These are phyloP conservation scores for Gortyna flavago DNA, from an alignment of 2,888 invertebrate species.

Conservation along the genomic window DNA sequence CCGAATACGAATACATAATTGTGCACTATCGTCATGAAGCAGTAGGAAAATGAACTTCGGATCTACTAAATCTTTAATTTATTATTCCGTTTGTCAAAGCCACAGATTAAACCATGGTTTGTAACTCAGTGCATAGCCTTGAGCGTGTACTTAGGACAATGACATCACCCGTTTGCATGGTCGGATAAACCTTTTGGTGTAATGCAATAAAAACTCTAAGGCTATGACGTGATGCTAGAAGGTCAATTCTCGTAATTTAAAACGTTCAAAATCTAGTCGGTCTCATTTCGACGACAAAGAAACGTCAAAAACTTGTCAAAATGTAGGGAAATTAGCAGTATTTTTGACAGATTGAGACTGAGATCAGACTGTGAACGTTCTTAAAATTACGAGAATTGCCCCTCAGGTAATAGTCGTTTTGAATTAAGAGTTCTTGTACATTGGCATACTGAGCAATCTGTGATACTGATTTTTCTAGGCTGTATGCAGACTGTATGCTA, in stretches of 20 bases:
- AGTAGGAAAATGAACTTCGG: background rate
- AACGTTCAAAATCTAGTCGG: too few species aligned
- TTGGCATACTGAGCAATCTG: slow-evolving; percentile 8
- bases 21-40: background rate
- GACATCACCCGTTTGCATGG: slow-evolving; percentile 73
- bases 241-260: too few species aligned
- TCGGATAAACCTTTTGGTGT: slow-evolving; percentile 64
- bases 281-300: too few species aligned
- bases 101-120: slow-evolving; percentile 14
- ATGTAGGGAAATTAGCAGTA: too few species aligned
- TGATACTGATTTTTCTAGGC: background rate
- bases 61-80: slow-evolving; percentile 1
- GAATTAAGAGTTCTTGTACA: background rate
- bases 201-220: slow-evolving; percentile 53
- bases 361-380: too few species aligned
- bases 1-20: background rate
- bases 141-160: slow-evolving; percentile 71
- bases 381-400: too few species aligned
- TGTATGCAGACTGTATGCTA: background rate
- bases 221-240: slow-evolving; percentile 19
- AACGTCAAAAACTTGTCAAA: too few species aligned
- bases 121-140: slow-evolving; percentile 59
- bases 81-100: slow-evolving; percentile 28
- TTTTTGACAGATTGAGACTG: too few species aligned
- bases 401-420: background rate